These are phyloP conservation scores for Ciconia nigra DNA, from an alignment of 2,797 vertebrate genomes.

Conservation along the genomic window DNA sequence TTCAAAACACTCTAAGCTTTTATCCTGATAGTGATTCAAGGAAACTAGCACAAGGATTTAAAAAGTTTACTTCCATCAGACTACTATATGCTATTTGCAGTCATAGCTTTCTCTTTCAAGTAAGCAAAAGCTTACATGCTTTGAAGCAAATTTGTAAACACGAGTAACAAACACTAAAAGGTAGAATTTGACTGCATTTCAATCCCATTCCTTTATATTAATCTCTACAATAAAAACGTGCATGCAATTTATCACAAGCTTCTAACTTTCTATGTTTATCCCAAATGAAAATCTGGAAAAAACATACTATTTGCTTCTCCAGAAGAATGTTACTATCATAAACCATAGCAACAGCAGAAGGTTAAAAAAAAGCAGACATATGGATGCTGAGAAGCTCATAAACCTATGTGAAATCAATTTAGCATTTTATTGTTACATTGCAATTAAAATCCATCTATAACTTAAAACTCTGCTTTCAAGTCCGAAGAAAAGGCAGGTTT, in stretches of 20 bases:
- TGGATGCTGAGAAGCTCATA: not conserved
- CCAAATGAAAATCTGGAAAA: not conserved
- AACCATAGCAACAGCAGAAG: not conserved
- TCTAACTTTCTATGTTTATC: not conserved
- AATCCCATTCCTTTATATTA: not conserved
- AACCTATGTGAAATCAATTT: not conserved
- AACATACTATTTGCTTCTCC: not conserved
- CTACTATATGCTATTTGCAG: not conserved
- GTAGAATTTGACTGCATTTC: not conserved
- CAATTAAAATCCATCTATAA: not conserved
- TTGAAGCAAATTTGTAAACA: not conserved
- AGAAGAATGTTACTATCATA: not conserved
- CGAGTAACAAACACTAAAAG: not conserved
- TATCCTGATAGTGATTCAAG: not conserved
- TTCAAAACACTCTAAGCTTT: not conserved
- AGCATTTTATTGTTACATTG: not conserved
- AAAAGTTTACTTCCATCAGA: not conserved
- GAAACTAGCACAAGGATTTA: not conserved
- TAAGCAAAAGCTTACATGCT: not conserved
- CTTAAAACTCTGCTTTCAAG: not conserved
- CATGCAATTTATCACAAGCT: not conserved
- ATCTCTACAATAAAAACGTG: not conserved
- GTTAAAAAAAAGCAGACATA: not conserved
- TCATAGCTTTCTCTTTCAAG: not conserved
- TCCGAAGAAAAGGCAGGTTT: not conserved